Evolutionary conservation across 2,888 invertebrate genomes (phyloP).

Genomic region (Synergus japonicus): DNA sequence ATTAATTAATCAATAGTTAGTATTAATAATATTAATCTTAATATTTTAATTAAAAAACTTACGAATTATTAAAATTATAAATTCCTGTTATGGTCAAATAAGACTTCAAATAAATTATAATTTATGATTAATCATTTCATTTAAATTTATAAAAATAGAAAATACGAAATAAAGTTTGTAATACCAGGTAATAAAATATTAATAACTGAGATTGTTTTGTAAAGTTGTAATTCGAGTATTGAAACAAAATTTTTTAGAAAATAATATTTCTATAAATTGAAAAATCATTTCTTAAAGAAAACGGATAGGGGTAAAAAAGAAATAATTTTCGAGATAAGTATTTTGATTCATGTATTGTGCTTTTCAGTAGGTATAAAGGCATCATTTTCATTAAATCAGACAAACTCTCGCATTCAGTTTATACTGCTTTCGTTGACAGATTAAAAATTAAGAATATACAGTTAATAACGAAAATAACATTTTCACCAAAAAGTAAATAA

Average conservation of each 20-base stretch:
- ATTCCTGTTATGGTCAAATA: too few relatives aligned
- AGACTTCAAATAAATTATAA: too few relatives aligned
- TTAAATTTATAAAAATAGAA: neutral
- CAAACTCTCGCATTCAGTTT: constrained; percentile 13
- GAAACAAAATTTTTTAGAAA: too few relatives aligned
- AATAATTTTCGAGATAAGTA: neutral
- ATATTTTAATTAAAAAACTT: neutral
- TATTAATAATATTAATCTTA: neutral
- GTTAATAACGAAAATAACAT: constrained; percentile 19
- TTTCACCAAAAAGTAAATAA: constrained; percentile 24
- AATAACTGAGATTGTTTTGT: neutral
- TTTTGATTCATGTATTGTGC: constrained; percentile 10
- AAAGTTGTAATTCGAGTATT: neutral
- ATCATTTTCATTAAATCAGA: constrained; percentile 21
- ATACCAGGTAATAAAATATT: neutral
- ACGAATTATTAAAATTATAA: neutral
- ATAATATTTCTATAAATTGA: too few relatives aligned
- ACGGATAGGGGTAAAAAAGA: neutral
- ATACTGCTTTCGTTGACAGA: constrained; percentile 22
- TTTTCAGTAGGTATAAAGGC: constrained; percentile 16
- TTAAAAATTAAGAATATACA: constrained; percentile 35
- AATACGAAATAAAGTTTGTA: neutral
- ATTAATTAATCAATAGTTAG: too few relatives aligned
- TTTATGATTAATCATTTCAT: too few relatives aligned
- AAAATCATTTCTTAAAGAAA: neutral